Evolutionary conservation across 2,113 vertebrate species (phyloP), one percentile per base, ranked within the genome.

Genomic region (Neolamprologus toae): DNA sequence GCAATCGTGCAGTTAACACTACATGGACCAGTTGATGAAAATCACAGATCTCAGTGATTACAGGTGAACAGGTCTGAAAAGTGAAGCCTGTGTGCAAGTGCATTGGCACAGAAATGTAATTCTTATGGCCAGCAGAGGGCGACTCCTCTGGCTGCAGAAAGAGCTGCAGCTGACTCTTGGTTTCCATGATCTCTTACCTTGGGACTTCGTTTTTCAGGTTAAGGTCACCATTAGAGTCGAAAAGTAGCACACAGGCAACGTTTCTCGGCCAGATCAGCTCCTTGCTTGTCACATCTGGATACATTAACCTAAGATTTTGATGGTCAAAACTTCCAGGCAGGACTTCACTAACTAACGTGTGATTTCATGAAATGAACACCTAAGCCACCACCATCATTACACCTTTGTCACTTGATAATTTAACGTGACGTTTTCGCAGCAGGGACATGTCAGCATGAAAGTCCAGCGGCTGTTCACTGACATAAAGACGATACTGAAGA

Each of bases 181-280:
- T 21, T 68, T 68, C 63, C 63, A 21, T 68, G 33, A 68, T 40
- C 19, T 73, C 13, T 26, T 73, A 45, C 5, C 68, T 73, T 4
- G 3, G 21, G 13, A 45, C 13, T 26, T 73, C 13, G 23, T 42
- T 1, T 42, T 26, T 42, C 21, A 71, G 12, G 3, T 42, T 71
- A 71, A 71, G 13, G 21, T 42, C 66, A 0, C 37, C 21, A 26
- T 17, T 5, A 47, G 21, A 47, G 68, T 2, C 0, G 4, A 73
- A 45, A 17, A 73, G 68, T 26, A 16, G 21, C 40, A 17, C 9
- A 45, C 6, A 0, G 0, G 68, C 35, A 68, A 0, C 0, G 12
- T 40, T 3, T 68, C 63, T 73, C 37, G 0, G 37, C 14, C 66
- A 45, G 66, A 73, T 73, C 37, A 10, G 14, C 37, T 42, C 66